Base-by-base conservation (phyloP, 2,113 vertebrate species). In the Cacatua alba region DNA sequence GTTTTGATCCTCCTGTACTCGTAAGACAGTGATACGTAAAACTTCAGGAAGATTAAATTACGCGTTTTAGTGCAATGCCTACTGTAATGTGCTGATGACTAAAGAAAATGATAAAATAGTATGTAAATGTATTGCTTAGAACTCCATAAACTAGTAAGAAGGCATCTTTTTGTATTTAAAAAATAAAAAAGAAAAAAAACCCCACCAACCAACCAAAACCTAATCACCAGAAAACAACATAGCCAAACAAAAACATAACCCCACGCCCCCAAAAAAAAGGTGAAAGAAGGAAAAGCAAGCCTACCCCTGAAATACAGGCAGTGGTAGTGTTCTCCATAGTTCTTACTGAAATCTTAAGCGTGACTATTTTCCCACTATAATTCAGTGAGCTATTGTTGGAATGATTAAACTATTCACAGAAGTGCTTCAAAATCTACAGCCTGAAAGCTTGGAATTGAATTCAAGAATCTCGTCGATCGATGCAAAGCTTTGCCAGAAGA, bases 401-500 rank as follows among this genome's bases (percentile, higher is more conserved):
- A 68, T 20, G 13, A 70, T 81, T 75, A 46, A 67, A 52, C 60
- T 84, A 17, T 59, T 90, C 48, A n/a, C 33, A 71, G 48, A 78
- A 88, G 31, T 28, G 15, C 60, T 86, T 88, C 18, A 53, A 77
- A 78, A 62, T 76, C 20, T 83, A 4, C 72, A 81, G 55, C 33
- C 71, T 95, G 69, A 88, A 91, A 90, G 70, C 48, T 88, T 85
- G 87, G 82, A 92, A 90, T 14, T 86, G 41, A 60, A 59, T 83
- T 83, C 68, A 71, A 67, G 76, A 72, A 52, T 82, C 64, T 71
- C 82, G 57, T 87, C 89, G 86, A 43, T 90, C 82, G 79, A 4
- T 65, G 90, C 85, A 85, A 74, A 94, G 37, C 78, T 86, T 46
- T 92, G 88, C 79, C 88, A 94, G 79, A 89, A 92, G 65, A 80